Conservation (phyloP, 2,888 invertebrate species). For the Hydrotaea cyrtoneurina region DNA sequence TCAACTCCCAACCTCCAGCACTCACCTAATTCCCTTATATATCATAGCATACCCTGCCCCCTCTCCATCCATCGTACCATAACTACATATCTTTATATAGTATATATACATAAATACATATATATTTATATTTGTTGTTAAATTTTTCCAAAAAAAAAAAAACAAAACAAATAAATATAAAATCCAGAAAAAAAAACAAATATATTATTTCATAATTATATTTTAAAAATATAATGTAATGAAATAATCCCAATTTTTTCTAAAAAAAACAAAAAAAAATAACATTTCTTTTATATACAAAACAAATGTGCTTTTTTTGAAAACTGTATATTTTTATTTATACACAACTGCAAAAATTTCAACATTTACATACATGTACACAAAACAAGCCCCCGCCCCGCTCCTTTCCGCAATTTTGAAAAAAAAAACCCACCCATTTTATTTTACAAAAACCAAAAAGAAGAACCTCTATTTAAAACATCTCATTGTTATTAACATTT, state of each 20-base stretch:
- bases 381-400: background rate
- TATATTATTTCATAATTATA: constrained; percentile 63
- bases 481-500: constrained; percentile 7
- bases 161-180: constrained; percentile 22
- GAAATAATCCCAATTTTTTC: constrained; percentile 48
- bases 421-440: background rate
- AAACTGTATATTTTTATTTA: constrained; percentile 52
- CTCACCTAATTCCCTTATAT: constrained; percentile 39
- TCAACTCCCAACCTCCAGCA: constrained; percentile 10
- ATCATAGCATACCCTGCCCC: constrained; percentile 5
- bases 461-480: background rate
- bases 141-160: constrained; percentile 41
- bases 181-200: constrained; percentile 19
- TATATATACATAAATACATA: constrained; percentile 22
- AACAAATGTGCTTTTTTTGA: constrained; percentile 47
- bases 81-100: constrained; percentile 33
- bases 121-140: constrained; percentile 54
- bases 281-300: constrained; percentile 38
- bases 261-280: background rate
- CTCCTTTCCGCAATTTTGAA: background rate
- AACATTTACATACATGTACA: background rate
- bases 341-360: constrained; percentile 13
- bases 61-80: constrained; percentile 9
- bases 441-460: background rate
- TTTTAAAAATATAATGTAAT: constrained; percentile 65